phyloP scores from a whole-genome alignment of 2,113 vertebrate species.

The Gadus macrocephalus region DNA sequence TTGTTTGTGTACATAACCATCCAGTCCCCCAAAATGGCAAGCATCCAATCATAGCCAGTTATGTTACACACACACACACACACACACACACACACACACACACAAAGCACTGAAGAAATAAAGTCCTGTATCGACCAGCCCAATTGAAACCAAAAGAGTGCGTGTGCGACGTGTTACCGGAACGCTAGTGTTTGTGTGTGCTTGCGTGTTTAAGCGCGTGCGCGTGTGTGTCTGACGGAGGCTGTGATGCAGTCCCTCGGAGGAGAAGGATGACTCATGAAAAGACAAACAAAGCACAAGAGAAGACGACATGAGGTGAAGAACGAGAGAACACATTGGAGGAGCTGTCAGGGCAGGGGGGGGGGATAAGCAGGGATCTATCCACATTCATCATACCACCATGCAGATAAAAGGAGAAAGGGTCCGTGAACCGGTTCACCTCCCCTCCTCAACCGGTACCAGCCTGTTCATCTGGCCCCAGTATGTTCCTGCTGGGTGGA shows the following conservation, averaged over 20 bases:
- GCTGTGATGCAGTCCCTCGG: not conserved
- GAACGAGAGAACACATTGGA: not conserved
- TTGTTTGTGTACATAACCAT: too few species aligned
- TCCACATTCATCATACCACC: not conserved
- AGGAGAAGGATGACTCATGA: not conserved
- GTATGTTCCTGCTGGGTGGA: slow-evolving; percentile 1
- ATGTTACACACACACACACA: not conserved
- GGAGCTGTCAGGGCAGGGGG: not conserved
- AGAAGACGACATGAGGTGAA: not conserved
- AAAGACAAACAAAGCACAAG: slow-evolving; percentile 3
- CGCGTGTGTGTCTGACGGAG: too few species aligned
- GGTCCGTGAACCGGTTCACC: too few species aligned
- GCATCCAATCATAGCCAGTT: not conserved
- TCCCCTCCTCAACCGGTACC: too few species aligned
- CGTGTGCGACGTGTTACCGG: too few species aligned
- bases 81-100: not conserved
- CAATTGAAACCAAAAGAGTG: too few species aligned
- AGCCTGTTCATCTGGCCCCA: slow-evolving; percentile 15
- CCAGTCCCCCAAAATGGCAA: not conserved
- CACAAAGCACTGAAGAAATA: not conserved
- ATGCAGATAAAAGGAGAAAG: too few species aligned
- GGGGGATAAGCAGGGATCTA: not conserved
- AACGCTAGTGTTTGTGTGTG: too few species aligned
- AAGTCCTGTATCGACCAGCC: too few species aligned
- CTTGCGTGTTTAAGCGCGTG: too few species aligned